A percentile compares a stretch with the other conserved stretches of the same genome.
Conservation (phyloP, 2,888 invertebrate genomes). For the Drosophila macrospina region DNA sequence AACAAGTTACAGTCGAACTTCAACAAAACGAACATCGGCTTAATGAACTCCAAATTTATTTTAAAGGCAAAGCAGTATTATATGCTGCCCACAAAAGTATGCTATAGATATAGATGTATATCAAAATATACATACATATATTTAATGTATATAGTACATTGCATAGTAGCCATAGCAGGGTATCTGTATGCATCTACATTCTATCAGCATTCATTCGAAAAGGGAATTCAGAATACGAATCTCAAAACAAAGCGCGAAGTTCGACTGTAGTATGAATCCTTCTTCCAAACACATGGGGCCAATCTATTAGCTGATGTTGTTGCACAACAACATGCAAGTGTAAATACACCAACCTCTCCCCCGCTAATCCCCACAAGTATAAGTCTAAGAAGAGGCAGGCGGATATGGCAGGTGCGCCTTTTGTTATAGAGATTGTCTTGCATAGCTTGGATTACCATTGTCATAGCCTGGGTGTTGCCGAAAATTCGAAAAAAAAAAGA, state of each 20-base stretch:
- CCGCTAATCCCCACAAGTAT: background rate
- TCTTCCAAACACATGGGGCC: too few species aligned
- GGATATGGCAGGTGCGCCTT: slow-evolving; percentile 13
- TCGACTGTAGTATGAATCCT: background rate
- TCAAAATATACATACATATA: too few species aligned
- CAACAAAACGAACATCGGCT: background rate
- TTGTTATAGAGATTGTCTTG: slow-evolving; percentile 31
- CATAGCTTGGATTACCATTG: slow-evolving; percentile 84
- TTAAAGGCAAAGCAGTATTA: too few species aligned
- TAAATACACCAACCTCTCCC: background rate
- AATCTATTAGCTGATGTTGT: background rate
- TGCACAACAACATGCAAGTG: background rate
- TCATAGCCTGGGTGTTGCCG: slow-evolving; percentile 78
- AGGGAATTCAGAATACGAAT: background rate
- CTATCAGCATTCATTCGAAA: background rate
- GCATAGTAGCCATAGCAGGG: background rate
- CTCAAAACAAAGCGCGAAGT: background rate
- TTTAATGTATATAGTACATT: too few species aligned
- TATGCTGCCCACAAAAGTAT: background rate
- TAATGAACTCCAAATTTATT: too few species aligned
- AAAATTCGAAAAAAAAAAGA: slow-evolving; percentile 42
- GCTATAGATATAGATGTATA: background rate
- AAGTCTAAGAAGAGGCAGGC: slow-evolving; percentile 1
- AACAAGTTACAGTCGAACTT: slow-evolving; percentile 2
- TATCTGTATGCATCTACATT: background rate